Conservation (phyloP, 1,140 invertebrate species). For the Bradynema listronoti region DNA sequence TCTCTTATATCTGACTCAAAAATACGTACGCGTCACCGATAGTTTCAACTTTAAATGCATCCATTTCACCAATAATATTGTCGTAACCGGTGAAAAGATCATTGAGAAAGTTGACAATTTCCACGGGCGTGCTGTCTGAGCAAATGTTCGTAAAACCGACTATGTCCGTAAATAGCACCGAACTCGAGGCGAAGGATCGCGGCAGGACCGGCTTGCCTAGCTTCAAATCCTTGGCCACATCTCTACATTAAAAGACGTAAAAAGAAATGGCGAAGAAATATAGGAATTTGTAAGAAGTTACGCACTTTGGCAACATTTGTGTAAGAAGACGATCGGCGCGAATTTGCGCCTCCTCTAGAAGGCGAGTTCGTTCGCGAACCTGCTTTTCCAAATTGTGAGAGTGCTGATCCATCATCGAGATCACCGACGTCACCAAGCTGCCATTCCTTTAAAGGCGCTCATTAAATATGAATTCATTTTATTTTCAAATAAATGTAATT, state of each 20-base stretch:
- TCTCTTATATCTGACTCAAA: no score
- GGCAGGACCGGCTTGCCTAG: slow-evolving; percentile 58
- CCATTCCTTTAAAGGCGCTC: slow-evolving; percentile 49
- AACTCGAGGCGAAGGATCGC: slow-evolving; percentile 58
- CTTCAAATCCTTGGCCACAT: slow-evolving; percentile 59
- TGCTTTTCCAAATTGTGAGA: slow-evolving; percentile 50
- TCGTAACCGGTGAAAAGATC: slow-evolving; percentile 58
- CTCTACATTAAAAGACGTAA: slow-evolving; percentile 14
- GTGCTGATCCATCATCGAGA: slow-evolving; percentile 57
- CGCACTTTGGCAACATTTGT: slow-evolving; percentile 51
- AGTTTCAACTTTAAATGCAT: slow-evolving; percentile 57
- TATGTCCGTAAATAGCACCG: slow-evolving; percentile 59
- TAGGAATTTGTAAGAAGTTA: neutral
- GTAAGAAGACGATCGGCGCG: slow-evolving; percentile 55
- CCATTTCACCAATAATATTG: slow-evolving; percentile 56
- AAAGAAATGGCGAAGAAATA: slow-evolving; percentile 11
- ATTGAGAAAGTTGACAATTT: slow-evolving; percentile 48
- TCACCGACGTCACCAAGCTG: slow-evolving; percentile 57
- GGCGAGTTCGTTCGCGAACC: slow-evolving; percentile 50
- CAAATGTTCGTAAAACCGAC: slow-evolving; percentile 51
- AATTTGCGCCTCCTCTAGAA: slow-evolving; percentile 55
- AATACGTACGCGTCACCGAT: slow-evolving; percentile 8
- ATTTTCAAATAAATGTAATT: neutral
- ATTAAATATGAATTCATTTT: slow-evolving; percentile 1
- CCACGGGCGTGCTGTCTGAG: slow-evolving; percentile 52